A percentile compares a stretch with the other conserved stretches of the same genome.
phyloP scores from a whole-genome alignment of 2,888 invertebrate species.

The Aleiodes testaceus region DNA sequence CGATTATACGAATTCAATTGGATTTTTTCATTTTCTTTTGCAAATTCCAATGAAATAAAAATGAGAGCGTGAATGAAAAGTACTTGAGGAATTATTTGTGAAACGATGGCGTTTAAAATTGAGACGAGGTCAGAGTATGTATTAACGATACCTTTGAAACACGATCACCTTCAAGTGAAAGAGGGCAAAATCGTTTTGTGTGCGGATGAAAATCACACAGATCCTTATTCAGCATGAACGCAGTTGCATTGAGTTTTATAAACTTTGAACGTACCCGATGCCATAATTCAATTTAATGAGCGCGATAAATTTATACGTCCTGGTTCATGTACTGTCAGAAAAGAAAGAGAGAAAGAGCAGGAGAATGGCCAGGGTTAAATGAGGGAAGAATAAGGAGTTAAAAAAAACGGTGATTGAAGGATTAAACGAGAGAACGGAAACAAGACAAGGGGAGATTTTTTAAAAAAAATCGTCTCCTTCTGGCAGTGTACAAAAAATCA shows the following conservation, averaged over 20 bases:
- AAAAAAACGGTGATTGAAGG: conserved; percentile 35
- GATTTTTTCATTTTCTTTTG: conserved; percentile 17
- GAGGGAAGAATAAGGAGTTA: conserved; percentile 33
- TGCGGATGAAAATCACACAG: conserved; percentile 29
- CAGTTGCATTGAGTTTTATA: conserved; percentile 63
- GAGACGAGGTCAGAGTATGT: neutral
- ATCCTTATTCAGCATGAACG: conserved; percentile 54
- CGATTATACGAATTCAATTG: conserved; percentile 5
- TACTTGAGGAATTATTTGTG: neutral
- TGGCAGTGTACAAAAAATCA: conserved; percentile 19
- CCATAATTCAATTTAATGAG: conserved; percentile 65
- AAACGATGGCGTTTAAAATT: conserved; percentile 1
- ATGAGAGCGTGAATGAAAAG: conserved; percentile 3
- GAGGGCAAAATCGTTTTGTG: conserved; percentile 20
- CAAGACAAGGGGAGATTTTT: conserved; percentile 33
- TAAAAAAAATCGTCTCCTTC: conserved; percentile 34
- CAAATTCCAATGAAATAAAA: conserved; percentile 24
- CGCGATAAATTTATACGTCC: conserved; percentile 65
- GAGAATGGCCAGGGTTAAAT: conserved; percentile 23
- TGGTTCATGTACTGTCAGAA: conserved; percentile 56
- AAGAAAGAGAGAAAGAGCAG: conserved; percentile 53
- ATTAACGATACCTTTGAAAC: conserved; percentile 23
- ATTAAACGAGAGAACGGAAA: conserved; percentile 33
- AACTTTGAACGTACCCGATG: conserved; percentile 61
- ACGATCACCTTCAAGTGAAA: conserved; percentile 12